Percentiles rank a stretch among this genome's conserved stretches.
phyloP scores from a whole-genome alignment of 1,140 invertebrate species.

The Galleria mellonella region DNA sequence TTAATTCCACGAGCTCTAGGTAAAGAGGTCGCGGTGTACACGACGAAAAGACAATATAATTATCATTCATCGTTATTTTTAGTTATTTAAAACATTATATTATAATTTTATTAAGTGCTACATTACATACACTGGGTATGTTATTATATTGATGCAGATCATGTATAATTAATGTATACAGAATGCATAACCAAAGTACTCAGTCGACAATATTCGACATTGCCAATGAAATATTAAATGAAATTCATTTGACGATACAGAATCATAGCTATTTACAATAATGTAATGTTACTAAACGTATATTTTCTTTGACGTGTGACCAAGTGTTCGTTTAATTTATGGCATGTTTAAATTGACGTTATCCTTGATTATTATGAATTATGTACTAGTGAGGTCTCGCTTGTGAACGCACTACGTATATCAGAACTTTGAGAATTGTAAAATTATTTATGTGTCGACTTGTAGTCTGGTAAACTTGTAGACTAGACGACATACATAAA shows the following conservation, averaged over 20 bases:
- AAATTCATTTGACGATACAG: conserved; percentile 32
- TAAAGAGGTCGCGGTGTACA: conserved; percentile 33
- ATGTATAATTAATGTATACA: background rate
- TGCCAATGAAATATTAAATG: conserved; percentile 50
- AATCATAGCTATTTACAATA: conserved; percentile 2
- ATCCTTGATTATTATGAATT: conserved; percentile 62
- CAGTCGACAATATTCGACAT: conserved; percentile 30
- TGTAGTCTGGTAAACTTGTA: background rate
- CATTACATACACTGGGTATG: conserved; percentile 18
- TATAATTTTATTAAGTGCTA: conserved; percentile 15
- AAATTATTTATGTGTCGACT: conserved; percentile 30
- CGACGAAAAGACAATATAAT: conserved; percentile 48
- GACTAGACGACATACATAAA: no score
- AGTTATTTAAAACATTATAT: conserved; percentile 14
- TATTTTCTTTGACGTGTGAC: background rate
- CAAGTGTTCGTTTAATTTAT: conserved; percentile 1
- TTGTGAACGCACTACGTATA: conserved; percentile 24
- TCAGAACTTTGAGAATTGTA: no score
- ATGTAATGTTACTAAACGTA: background rate
- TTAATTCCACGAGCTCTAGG: conserved; percentile 56
- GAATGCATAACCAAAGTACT: background rate
- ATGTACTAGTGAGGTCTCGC: conserved; percentile 46
- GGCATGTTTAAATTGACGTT: conserved; percentile 23
- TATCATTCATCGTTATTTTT: conserved; percentile 27
- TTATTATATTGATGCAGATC: background rate